Base-by-base conservation (phyloP, 2,113 vertebrate genomes). In the Pseudolaguvia tuberculata region DNA sequence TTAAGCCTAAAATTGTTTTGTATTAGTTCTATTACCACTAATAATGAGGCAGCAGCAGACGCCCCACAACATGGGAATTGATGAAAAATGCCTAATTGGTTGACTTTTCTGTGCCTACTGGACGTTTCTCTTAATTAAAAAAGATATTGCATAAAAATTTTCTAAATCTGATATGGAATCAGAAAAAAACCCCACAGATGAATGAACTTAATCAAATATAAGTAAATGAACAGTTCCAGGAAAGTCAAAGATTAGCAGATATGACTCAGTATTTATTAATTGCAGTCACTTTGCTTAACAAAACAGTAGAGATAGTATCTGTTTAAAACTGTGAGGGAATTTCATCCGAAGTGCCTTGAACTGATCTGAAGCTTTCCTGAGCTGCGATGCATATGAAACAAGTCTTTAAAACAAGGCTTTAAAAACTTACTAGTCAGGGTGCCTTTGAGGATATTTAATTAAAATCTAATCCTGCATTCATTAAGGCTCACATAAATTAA, bases 401-500 rank as follows among this genome's bases (percentile, higher is more conserved):
- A 96, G 94, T 95, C 95, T 98, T 98, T 94, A 97, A 95, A 94
- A 96, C 95, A 95, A 98, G 93, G 94, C 92, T 93, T 95, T 96
- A 95, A 97, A 96, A 96, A 94, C 92, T 91, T 96, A 97, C 94
- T 93, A 99, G 95, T 99, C 97, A 99, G 97, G 97, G 97, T 99
- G 97, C 97, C 97, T 99, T 99, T 99, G 97, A 98, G 97, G 97
- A 99, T 98, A 98, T 99, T 99, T 99, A 99, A 99, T 99, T 99
- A 99, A 99, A 99, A 99, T 99, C 97, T 99, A 99, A 99, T 99
- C 97, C 97, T 96, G 97, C 95, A 98, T 98, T 99, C 96, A 99
- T 99, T 99, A 99, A 99, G 95, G 97, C 97, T 99, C 97, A 98
- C 97, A 99, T 99, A 99, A 99, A 99, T 99, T 99, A 99, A 99